Evolutionary conservation across 2,888 invertebrate species (phyloP), one percentile per base, ranked within the genome.

Genomic region (Eristalis pertinax): DNA sequence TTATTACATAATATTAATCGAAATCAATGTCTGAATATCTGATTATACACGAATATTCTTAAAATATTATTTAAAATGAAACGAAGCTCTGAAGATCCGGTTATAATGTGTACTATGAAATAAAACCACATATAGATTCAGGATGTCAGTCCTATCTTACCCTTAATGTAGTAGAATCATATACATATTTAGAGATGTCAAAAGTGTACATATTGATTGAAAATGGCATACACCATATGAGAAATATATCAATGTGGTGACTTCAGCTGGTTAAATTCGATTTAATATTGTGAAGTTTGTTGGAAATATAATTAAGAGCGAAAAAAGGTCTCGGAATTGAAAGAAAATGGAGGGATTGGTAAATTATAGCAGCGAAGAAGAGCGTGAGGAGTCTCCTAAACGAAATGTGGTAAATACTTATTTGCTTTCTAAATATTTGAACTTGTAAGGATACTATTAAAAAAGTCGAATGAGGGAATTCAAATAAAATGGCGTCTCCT

Each of bases 281-380:
- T 32, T 15, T 8, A 29, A 29, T 15, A 15, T 29, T 32, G 62
- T 29, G 2, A 32, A 24, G 29, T 5, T 29, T 29, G 2, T 26
- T 63, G 3, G 19, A 50, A 50, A 50, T 50, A 50, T 50, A 50
- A 8, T 50, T 19, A 19, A 19, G 8, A 50, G 7, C 19, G 13
- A 2, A 43, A 65, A n/a, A 50, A 35, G 26, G 10, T 58, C 32
- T 56, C 56, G 24, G 24, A 22, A 26, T 43, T 69, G 62, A 75
- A 50, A 70, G 67, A 90, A 90, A 89, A 97, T 97, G 97, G 96
- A 97, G 93, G 96, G 96, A 65, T 93, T 97, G 84, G 95, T 96
- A 86, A 96, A 95, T 91, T 97, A 97, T 91, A 96, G 95, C 88
- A 97, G 97, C 92, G 97, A 97, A 90, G 97, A 96, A 90, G 96